Percentiles rank a stretch among this genome's conserved stretches.
Evolutionary conservation across 2,113 vertebrate genomes (phyloP).

Genomic region (Loxodonta africana): DNA sequence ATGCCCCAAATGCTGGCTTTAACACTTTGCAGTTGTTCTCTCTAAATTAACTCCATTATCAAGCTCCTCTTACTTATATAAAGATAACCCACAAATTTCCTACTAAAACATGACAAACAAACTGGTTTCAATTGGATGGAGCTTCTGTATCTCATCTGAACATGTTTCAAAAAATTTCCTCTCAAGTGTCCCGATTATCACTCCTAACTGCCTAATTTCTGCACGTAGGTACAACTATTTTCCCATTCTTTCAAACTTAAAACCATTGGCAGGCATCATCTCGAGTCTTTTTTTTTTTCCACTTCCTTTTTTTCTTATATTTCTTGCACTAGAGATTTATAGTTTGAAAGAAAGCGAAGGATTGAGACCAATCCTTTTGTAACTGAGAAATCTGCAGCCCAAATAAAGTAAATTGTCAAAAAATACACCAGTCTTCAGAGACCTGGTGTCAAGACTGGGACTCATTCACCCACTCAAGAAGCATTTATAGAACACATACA

Average conservation of each 20-base stretch:
- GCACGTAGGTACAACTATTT: neutral
- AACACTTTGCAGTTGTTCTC: neutral
- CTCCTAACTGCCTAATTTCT: neutral
- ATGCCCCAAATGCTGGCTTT: neutral
- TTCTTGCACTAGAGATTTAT: neutral
- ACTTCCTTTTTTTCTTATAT: neutral
- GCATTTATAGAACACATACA: neutral
- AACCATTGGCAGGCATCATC: neutral
- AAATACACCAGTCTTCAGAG: neutral
- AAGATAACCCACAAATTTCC: neutral
- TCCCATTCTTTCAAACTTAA: neutral
- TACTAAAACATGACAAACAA: neutral
- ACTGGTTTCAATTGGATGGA: neutral
- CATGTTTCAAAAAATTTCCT: neutral
- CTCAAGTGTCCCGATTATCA: neutral
- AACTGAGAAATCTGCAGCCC: neutral
- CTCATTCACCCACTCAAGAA: neutral
- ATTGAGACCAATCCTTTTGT: neutral
- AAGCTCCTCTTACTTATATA: neutral
- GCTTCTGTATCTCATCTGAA: slow-evolving; percentile 4
- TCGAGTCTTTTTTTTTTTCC: neutral
- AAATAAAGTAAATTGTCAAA: neutral
- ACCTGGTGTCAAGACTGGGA: neutral
- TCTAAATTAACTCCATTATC: neutral
- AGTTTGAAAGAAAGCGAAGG: neutral